Conservation (phyloP, 2,888 invertebrate genomes). For the Heptascelio sp. region DNA sequence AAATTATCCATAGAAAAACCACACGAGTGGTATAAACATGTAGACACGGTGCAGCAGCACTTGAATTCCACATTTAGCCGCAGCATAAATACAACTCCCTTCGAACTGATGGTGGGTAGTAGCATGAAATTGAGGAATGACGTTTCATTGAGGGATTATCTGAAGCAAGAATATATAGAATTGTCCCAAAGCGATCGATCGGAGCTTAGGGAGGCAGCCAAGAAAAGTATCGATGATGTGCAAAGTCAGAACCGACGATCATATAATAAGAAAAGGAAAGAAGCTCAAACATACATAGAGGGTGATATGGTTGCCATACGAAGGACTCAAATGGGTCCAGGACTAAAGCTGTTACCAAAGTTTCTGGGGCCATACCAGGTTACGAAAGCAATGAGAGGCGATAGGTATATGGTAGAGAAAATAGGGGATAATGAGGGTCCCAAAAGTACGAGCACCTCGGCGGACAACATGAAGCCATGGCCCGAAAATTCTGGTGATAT, state of each 20-base stretch:
- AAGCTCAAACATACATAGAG: not conserved
- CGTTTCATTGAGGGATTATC: slow-evolving; percentile 56
- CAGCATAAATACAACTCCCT: slow-evolving; percentile 40
- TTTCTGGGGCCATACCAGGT: slow-evolving; percentile 12
- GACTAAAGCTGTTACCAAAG: slow-evolving; percentile 23
- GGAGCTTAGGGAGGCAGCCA: slow-evolving; percentile 54
- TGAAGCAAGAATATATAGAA: slow-evolving; percentile 66
- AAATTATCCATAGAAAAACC: slow-evolving; percentile 77
- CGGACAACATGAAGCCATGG: not conserved
- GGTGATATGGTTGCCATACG: slow-evolving; percentile 38
- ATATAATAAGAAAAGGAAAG: slow-evolving; percentile 29
- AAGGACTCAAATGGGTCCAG: slow-evolving; percentile 35
- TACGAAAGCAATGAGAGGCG: not conserved
- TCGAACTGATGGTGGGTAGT: slow-evolving; percentile 40
- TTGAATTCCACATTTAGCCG: not conserved
- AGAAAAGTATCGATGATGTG: not conserved
- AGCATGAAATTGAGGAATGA: slow-evolving; percentile 54
- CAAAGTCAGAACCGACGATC: slow-evolving; percentile 27
- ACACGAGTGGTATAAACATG: slow-evolving; percentile 63
- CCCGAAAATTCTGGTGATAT: too few relatives aligned
- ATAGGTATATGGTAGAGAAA: slow-evolving; percentile 13
- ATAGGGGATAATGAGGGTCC: slow-evolving; percentile 9
- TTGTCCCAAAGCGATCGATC: slow-evolving; percentile 33
- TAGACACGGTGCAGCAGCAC: slow-evolving; percentile 20
- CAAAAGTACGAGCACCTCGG: slow-evolving; percentile 2